Evolutionary conservation across 1,140 invertebrate species (phyloP), one percentile per base, ranked within the genome.

Genomic region (Bombus affinis): DNA sequence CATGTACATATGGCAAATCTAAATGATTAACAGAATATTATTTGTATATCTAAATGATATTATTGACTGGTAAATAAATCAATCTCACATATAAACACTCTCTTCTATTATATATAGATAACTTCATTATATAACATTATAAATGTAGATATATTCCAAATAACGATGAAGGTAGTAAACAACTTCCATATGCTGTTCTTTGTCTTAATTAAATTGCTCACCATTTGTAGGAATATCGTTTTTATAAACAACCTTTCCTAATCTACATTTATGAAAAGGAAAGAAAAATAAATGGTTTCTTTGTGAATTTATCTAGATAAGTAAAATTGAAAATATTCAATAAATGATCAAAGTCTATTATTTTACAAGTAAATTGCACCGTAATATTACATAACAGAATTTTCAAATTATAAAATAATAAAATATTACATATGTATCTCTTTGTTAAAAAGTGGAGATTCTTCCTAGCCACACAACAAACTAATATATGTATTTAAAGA

Each of bases 1-100:
- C 84, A 91, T 92, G 75, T 92, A 91, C 79, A 91, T 93, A 91
- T 94, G 90, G 90, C 92, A 92, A 90, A 92, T 90, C 91, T 91
- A 91, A 92, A 92, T 78, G 88, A 81, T 92, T 73, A 88, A 92
- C 85, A 91, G 79, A 80, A 72, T 47, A 85, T 73, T 72, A 39
- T 77, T 79, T 79, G 72, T 88, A 73, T 86, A 88, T 87, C 86
- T 91, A 89, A 66, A 83, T 86, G 89, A 75, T 90, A 90, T 59
- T 82, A 74, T 88, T 88, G 81, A 89, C 81, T 88, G 89, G 91
- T 92, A 93, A 93, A 92, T 93, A 92, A 92, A 87, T 92, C 90
- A 91, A 90, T 92, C 89, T 90, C 92, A 88, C 90, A 88, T 88
- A 86, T 89, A 92, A 89, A 88, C 83, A 86, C 86, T 92, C 88